phyloP scores from a whole-genome alignment of 2,113 vertebrate species.

The Panthera leo region DNA sequence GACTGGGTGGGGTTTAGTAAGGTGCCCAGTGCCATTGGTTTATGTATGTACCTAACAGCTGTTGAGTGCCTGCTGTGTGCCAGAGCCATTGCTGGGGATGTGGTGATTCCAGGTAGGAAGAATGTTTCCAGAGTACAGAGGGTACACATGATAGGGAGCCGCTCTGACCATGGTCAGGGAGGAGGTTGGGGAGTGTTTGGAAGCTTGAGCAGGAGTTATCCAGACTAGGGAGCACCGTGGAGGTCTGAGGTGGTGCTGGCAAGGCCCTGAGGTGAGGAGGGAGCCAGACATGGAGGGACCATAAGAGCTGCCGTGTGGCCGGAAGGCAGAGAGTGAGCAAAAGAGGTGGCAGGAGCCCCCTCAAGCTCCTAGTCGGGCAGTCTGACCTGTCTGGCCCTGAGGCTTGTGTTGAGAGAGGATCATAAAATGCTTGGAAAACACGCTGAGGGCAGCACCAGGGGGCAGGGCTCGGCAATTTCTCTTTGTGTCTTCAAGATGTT shows the following conservation, averaged over 20 bases:
- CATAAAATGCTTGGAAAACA: constrained; percentile 38
- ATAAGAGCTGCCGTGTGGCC: neutral
- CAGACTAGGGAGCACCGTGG: neutral
- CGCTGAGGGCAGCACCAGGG: fast-evolving
- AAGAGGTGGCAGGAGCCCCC: neutral
- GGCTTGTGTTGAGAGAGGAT: constrained; percentile 55
- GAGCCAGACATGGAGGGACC: too few species aligned
- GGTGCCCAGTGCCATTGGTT: neutral
- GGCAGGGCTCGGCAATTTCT: neutral
- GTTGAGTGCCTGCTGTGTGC: neutral
- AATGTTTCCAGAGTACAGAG: neutral
- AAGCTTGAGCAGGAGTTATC: neutral
- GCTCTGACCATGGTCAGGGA: neutral
- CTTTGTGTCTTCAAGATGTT: neutral
- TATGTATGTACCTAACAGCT: neutral
- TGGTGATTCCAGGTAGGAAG: fast-evolving
- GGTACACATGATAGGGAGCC: fast-evolving
- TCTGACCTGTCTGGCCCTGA: neutral
- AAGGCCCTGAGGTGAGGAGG: neutral
- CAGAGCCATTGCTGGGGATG: neutral
- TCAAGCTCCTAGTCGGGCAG: constrained; percentile 14
- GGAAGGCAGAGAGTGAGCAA: neutral
- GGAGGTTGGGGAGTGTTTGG: neutral
- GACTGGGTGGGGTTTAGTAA: neutral
- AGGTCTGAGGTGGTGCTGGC: fast-evolving